Conservation (phyloP, 2,888 invertebrate species). For the Sesia apiformis region DNA sequence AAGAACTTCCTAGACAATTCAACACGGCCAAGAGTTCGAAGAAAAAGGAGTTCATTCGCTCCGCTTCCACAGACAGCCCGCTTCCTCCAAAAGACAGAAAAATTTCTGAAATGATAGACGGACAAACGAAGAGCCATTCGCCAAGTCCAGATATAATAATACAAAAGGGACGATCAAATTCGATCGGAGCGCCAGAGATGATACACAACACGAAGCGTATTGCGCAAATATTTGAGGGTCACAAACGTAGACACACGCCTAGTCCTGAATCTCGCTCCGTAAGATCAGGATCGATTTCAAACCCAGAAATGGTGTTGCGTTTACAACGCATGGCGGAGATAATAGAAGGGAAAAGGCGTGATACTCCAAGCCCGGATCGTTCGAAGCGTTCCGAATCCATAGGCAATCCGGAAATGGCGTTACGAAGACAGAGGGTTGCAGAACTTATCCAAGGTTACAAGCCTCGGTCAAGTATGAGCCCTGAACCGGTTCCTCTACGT, state of each 20-base stretch:
- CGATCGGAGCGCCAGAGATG: slow-evolving; percentile 36
- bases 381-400: slow-evolving; percentile 33
- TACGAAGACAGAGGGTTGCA: slow-evolving; percentile 43
- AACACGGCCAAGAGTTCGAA: slow-evolving; percentile 16
- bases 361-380: slow-evolving; percentile 41
- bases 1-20: slow-evolving; percentile 3
- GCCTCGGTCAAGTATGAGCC: slow-evolving; percentile 17
- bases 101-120: slow-evolving; percentile 29
- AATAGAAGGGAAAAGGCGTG: slow-evolving; percentile 44
- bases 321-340: slow-evolving; percentile 52
- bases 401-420: slow-evolving; percentile 44
- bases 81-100: slow-evolving; percentile 25
- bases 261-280: slow-evolving; percentile 35
- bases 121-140: slow-evolving; percentile 27
- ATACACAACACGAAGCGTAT: slow-evolving; percentile 39
- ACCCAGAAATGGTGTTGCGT: slow-evolving; percentile 40
- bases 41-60: slow-evolving; percentile 5
- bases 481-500: slow-evolving; percentile 18
- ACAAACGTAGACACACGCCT: slow-evolving; percentile 35
- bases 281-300: slow-evolving; percentile 34
- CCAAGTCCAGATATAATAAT: slow-evolving; percentile 30
- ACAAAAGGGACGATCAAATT: slow-evolving; percentile 36
- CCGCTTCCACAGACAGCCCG: slow-evolving; percentile 3
- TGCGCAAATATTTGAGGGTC: slow-evolving; percentile 46
- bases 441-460: slow-evolving; percentile 44